Evolutionary conservation across 2,113 vertebrate species (phyloP).

Genomic region (Python bivittatus): DNA sequence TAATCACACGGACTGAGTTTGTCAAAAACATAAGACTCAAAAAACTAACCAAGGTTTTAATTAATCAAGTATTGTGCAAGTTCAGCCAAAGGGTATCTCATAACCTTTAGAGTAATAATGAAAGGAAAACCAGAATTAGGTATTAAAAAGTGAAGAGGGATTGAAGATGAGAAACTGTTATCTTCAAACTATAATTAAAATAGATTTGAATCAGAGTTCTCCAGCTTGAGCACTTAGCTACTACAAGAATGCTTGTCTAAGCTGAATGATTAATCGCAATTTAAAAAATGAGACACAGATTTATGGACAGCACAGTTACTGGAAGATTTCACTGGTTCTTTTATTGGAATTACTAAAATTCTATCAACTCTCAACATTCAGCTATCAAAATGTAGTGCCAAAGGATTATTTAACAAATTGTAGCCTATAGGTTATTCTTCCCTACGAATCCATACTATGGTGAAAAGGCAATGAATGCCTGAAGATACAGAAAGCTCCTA

Average conservation of each 20-base stretch:
- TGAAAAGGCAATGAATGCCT: not conserved
- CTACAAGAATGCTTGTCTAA: not conserved
- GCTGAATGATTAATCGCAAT: not conserved
- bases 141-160: not conserved
- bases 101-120: not conserved
- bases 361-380: not conserved
- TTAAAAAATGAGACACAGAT: not conserved
- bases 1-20: not conserved
- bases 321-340: not conserved
- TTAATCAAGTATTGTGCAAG: not conserved
- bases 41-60: not conserved
- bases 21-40: not conserved
- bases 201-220: not conserved
- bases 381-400: not conserved
- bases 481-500: not conserved
- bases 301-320: not conserved
- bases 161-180: not conserved
- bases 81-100: not conserved
- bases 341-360: accelerated
- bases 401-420: not conserved
- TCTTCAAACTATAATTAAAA: not conserved
- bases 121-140: not conserved
- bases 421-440: not conserved
- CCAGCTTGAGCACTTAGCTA: not conserved
- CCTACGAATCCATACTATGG: constrained; percentile 17